Conservation (phyloP, 2,797 vertebrate species). For the Typhlichthys subterraneus region DNA sequence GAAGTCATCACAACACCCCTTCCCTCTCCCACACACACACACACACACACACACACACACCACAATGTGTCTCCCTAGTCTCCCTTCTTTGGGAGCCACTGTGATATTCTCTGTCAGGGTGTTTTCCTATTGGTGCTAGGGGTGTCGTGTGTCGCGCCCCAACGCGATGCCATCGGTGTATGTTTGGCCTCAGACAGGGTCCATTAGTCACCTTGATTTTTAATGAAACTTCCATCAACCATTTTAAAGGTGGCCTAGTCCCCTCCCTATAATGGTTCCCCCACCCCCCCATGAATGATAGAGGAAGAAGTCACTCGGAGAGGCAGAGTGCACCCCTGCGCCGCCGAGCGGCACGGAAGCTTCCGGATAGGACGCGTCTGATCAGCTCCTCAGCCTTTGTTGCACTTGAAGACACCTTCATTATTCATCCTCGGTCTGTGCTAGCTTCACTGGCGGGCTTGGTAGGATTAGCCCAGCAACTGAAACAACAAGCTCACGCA, state of each 20-base stretch:
- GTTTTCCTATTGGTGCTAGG: too few relatives aligned
- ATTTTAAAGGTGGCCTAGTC: neutral
- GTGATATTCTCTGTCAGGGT: too few relatives aligned
- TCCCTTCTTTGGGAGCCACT: too few relatives aligned
- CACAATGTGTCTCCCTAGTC: too few relatives aligned
- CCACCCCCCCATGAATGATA: constrained; percentile 35
- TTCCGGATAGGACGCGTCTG: constrained; percentile 2
- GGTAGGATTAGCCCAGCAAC: constrained; percentile 1
- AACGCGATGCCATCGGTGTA: too few relatives aligned
- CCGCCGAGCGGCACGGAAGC: constrained; percentile 22
- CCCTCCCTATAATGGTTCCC: neutral
- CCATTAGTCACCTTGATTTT: too few relatives aligned
- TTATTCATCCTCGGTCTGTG: constrained; percentile 21
- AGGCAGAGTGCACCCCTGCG: constrained; percentile 16
- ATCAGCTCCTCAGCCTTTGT: constrained; percentile 25
- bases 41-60: too few relatives aligned
- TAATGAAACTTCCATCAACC: too few relatives aligned
- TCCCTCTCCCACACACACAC: neutral
- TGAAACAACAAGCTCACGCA: constrained; percentile 1
- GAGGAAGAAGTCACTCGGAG: constrained; percentile 18
- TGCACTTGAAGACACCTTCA: constrained; percentile 26
- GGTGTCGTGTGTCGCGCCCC: too few relatives aligned
- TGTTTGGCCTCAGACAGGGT: too few relatives aligned
- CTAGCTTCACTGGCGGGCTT: neutral
- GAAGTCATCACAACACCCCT: neutral